Evolutionary conservation across 2,797 vertebrate species (phyloP).

Genomic region (Lycodopsis pacificus): DNA sequence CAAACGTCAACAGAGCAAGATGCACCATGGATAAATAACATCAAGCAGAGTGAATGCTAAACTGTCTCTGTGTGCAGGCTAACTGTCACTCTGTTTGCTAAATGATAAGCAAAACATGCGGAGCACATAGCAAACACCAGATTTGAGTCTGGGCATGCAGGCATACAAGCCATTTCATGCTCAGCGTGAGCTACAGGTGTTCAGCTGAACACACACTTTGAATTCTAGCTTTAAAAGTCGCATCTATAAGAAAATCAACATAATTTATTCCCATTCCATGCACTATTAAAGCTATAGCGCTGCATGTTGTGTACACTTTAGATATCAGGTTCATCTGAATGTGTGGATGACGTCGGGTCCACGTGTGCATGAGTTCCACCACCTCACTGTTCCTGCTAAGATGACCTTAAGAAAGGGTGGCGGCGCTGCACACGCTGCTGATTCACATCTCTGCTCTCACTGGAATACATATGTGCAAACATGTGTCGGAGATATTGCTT

Average conservation of each 20-base stretch:
- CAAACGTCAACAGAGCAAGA: constrained; percentile 23
- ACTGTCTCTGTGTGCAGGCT: neutral
- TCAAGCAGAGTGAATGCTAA: neutral
- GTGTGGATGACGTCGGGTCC: neutral
- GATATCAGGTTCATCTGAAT: neutral
- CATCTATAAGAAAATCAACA: constrained; percentile 30
- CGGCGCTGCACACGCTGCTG: constrained; percentile 1
- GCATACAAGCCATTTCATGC: constrained; percentile 51
- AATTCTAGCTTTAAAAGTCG: constrained; percentile 25
- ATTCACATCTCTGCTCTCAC: neutral
- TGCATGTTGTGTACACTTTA: constrained; percentile 1
- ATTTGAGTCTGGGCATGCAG: constrained; percentile 17
- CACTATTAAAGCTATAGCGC: neutral
- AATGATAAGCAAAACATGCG: constrained; percentile 47
- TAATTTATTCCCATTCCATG: constrained; percentile 34
- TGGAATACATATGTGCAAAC: constrained; percentile 8
- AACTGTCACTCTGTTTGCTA: constrained; percentile 15
- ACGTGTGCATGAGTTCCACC: neutral
- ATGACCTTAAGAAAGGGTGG: neutral
- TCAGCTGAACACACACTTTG: constrained; percentile 38
- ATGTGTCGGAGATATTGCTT: neutral
- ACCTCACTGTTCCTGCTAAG: neutral
- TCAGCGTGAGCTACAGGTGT: constrained; percentile 57
- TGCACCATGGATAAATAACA: constrained; percentile 27
- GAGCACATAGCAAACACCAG: constrained; percentile 34